Evolutionary conservation across 2,888 invertebrate genomes (phyloP).

Genomic region (Erebia palarica): DNA sequence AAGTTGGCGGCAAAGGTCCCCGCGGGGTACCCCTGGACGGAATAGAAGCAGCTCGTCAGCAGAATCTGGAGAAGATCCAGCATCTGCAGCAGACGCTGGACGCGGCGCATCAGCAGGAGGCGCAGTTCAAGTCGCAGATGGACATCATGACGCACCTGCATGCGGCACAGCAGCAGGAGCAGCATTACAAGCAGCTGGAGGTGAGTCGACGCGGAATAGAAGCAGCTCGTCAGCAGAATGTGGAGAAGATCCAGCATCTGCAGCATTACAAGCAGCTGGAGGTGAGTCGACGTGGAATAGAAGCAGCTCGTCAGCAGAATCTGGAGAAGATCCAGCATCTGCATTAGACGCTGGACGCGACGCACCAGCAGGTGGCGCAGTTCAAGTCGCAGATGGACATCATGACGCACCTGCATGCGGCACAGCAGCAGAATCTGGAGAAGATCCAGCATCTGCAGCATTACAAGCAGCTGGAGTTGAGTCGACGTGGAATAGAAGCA

Average conservation of each 20-base stretch:
- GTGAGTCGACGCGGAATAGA: conserved; percentile 53
- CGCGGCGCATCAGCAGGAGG: conserved; percentile 91
- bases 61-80: conserved; percentile 88
- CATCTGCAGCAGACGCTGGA: conserved; percentile 89
- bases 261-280: conserved; percentile 90
- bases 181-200: conserved; percentile 89
- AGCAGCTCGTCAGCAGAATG: conserved; percentile 63
- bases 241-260: conserved; percentile 88
- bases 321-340: conserved; percentile 88
- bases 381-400: conserved; percentile 90
- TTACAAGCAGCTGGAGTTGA: conserved; percentile 87
- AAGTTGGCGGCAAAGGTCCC: conserved; percentile 62
- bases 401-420: conserved; percentile 87
- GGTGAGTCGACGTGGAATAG: conserved; percentile 64
- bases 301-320: conserved; percentile 88
- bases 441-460: conserved; percentile 89
- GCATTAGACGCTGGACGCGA: conserved; percentile 90
- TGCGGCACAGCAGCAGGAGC: conserved; percentile 91
- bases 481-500: conserved; percentile 68
- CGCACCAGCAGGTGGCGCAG: conserved; percentile 88
- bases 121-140: conserved; percentile 89
- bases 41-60: conserved; percentile 88
- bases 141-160: conserved; percentile 88
- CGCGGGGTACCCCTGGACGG: conserved; percentile 76
- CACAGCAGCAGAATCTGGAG: conserved; percentile 88